Evolutionary conservation across 2,797 vertebrate genomes (phyloP), one percentile per base, ranked within the genome.

Genomic region (Bryconaethiops microstoma): DNA sequence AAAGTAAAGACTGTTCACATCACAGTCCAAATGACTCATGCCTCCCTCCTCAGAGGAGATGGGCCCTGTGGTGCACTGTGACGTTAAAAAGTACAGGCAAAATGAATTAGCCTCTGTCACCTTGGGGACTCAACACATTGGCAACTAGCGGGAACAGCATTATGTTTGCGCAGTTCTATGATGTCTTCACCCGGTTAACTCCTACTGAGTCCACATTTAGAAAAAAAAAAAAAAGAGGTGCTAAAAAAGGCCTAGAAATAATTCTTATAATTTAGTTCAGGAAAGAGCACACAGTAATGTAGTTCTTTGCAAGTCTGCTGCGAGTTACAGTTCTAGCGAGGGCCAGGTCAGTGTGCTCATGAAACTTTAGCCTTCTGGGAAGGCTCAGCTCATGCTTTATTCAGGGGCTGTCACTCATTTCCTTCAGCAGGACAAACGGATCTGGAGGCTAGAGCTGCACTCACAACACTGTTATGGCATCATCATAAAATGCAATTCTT

Each of bases 351-450:
- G 71, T 77, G 64, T 64, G 25, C 25, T n/a, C 78, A 87, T 75
- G 94, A 93, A 91, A 93, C 91, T 86, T 84, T 90, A 93, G 89
- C 89, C 88, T 83, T 72, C 80, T 40, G 73, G 40, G 82, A 86
- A 65, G 86, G 76, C 87, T 87, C 85, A 79, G 79, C 90, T 92
- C 92, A 91, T 94, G 89, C 89, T 92, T 94, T 91, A 94, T 95
- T 93, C 93, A 93, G 84, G 81, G 81, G 57, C 48, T 73, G 75
- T 67, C 74, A 67, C 65, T 86, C 82, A 74, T 69, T 74, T 69
- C 76, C 42, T 68, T 68, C 74, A 79, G 45, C 62, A 62, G 62
- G 39, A 77, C 42, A 62, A 83, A 78, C 60, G 50, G 65, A 69
- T 80, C 79, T 74, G 59, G 63, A 82, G 71, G 64, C 76, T 54